These are phyloP conservation scores for Heteromormyrus szaboi DNA, from an alignment of 2,797 vertebrate genomes.

Conservation along the genomic window DNA sequence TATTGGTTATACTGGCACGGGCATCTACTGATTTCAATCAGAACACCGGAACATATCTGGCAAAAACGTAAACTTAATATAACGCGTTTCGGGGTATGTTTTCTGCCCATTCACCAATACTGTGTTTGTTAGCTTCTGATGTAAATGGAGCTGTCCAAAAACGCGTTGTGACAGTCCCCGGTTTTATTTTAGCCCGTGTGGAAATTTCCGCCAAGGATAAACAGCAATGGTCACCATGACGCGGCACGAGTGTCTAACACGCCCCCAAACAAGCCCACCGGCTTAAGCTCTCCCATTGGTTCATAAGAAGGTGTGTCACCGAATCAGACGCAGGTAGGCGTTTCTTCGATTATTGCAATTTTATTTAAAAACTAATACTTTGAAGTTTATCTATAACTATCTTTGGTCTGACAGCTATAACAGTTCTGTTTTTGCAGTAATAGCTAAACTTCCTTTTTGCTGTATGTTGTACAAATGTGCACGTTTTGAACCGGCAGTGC, in stretches of 20 bases:
- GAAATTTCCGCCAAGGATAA: constrained; percentile 50
- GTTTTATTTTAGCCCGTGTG: constrained; percentile 28
- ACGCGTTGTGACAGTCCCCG: neutral
- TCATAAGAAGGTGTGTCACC: constrained; percentile 52
- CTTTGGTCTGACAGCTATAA: neutral
- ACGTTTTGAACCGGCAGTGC: neutral
- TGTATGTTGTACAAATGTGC: neutral
- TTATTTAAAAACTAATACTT: neutral
- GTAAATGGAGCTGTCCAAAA: neutral
- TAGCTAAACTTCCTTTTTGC: neutral
- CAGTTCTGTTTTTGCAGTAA: neutral
- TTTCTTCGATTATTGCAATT: constrained; percentile 17
- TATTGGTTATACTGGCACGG: neutral
- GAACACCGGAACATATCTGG: neutral
- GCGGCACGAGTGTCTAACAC: constrained; percentile 13
- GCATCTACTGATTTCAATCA: neutral
- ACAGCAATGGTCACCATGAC: neutral
- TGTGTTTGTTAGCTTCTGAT: neutral
- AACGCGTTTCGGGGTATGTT: neutral
- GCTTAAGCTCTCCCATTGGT: constrained; percentile 46
- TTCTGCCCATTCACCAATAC: neutral
- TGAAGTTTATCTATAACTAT: neutral
- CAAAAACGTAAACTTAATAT: neutral
- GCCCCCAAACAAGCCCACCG: constrained; percentile 46
- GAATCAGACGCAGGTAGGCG: constrained; percentile 32